Percentiles rank a stretch among this genome's conserved stretches.
Conservation (phyloP, 1,140 invertebrate genomes). For the Drosophila takahashii region DNA sequence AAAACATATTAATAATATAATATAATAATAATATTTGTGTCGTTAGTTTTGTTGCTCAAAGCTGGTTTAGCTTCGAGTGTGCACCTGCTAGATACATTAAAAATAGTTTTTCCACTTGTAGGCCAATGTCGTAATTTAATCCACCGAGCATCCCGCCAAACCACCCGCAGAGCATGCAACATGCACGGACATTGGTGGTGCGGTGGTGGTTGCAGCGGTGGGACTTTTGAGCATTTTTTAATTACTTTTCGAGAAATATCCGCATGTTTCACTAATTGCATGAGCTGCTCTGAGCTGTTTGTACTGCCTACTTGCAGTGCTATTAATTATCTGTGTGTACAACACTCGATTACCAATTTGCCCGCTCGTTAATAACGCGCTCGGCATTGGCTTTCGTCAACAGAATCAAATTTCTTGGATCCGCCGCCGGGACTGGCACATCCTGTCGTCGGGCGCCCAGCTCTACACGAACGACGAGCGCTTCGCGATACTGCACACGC, state of each 20-base stretch:
- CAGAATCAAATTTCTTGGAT: slow-evolving; percentile 94
- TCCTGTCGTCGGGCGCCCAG: slow-evolving; percentile 94
- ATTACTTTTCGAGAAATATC: slow-evolving; percentile 34
- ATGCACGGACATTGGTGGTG: slow-evolving; percentile 9
- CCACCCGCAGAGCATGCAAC: slow-evolving; percentile 7
- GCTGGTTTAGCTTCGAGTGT: neutral
- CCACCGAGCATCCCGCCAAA: slow-evolving; percentile 14
- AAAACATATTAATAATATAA: too few species aligned
- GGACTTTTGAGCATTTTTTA: slow-evolving; percentile 54
- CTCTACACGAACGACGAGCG: slow-evolving; percentile 96
- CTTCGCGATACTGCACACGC: slow-evolving; percentile 89
- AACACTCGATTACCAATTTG: slow-evolving; percentile 37
- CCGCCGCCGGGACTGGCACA: slow-evolving; percentile 95
- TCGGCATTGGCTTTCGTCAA: slow-evolving; percentile 17
- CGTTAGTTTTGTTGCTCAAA: neutral
- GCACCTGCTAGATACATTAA: slow-evolving; percentile 23
- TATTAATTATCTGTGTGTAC: slow-evolving; percentile 36
- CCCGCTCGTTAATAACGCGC: slow-evolving; percentile 16
- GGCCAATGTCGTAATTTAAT: slow-evolving; percentile 52
- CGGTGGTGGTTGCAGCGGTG: slow-evolving; percentile 4
- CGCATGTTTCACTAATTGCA: slow-evolving; percentile 65
- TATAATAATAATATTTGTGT: too few species aligned
- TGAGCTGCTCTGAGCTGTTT: slow-evolving; percentile 22
- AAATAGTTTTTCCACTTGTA: slow-evolving; percentile 46
- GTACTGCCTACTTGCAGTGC: slow-evolving; percentile 44